These are phyloP conservation scores for Benthosema pterotum DNA, from an alignment of 2,797 vertebrate genomes.

Conservation along the genomic window DNA sequence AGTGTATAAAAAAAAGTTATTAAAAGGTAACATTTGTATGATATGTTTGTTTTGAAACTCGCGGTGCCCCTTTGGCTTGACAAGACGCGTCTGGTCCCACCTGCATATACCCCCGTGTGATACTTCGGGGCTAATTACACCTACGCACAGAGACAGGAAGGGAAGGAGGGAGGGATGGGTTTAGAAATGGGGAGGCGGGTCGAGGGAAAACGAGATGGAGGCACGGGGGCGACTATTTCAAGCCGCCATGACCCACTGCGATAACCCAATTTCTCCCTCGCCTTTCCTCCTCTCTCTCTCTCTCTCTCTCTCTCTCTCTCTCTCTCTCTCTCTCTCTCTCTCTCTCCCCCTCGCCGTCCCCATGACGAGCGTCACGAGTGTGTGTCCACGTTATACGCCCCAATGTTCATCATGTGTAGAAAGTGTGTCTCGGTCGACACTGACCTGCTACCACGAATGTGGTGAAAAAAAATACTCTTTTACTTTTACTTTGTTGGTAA, in stretches of 20 bases:
- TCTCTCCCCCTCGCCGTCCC: constrained; percentile 13
- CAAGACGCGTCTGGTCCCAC: constrained; percentile 67
- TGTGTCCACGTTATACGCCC: constrained; percentile 53
- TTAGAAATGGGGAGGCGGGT: constrained; percentile 36
- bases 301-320: constrained; percentile 48
- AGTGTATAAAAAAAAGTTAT: too few relatives aligned
- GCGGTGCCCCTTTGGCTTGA: too few relatives aligned
- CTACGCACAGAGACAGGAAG: neutral
- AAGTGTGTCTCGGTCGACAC: constrained; percentile 16
- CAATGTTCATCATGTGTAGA: constrained; percentile 16
- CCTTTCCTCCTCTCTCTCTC: constrained; percentile 45
- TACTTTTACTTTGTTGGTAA: too few relatives aligned
- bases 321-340: constrained; percentile 24
- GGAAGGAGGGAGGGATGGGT: constrained; percentile 7
- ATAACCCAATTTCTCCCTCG: constrained; percentile 76
- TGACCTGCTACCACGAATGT: constrained; percentile 19
- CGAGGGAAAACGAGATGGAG: constrained; percentile 39
- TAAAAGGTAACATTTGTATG: too few relatives aligned
- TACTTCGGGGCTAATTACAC: constrained; percentile 75
- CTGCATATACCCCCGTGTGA: constrained; percentile 32
- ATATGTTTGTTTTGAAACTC: too few relatives aligned
- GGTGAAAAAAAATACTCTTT: too few relatives aligned
- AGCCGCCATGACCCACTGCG: constrained; percentile 74
- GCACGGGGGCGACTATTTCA: constrained; percentile 71
- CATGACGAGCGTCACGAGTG: constrained; percentile 48